Conservation (phyloP, 2,888 invertebrate genomes). For the Tipula unca region DNA sequence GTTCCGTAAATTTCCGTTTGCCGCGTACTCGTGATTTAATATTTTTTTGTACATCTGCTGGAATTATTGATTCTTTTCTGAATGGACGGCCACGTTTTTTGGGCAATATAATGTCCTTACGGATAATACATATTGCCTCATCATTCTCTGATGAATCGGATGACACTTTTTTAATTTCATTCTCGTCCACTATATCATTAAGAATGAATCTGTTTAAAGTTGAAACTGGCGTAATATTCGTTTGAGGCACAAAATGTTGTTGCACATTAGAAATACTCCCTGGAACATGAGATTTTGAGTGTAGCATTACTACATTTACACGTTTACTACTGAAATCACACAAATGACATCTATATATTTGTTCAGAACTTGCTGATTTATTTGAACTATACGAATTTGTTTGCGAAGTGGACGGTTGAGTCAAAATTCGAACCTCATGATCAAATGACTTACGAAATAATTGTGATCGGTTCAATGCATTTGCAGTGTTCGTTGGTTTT, state of each 20-base stretch:
- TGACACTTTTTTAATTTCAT: slow-evolving; percentile 20
- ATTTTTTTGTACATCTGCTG: neutral
- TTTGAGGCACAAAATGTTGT: slow-evolving; percentile 30
- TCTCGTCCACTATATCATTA: neutral
- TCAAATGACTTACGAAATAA: neutral
- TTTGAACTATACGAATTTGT: slow-evolving; percentile 26
- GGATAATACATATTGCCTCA: neutral
- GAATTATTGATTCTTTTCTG: neutral
- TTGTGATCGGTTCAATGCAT: slow-evolving; percentile 24
- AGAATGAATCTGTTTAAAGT: neutral
- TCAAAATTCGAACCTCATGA: slow-evolving; percentile 14
- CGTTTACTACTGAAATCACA: slow-evolving; percentile 59
- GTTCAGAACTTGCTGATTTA: slow-evolving; percentile 30
- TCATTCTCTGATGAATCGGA: neutral
- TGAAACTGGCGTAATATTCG: neutral
- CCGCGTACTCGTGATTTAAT: neutral
- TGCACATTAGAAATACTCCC: slow-evolving; percentile 37
- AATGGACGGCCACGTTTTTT: slow-evolving; percentile 1
- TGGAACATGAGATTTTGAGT: slow-evolving; percentile 58
- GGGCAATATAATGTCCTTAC: neutral
- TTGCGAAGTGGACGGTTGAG: slow-evolving; percentile 29
- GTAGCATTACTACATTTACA: slow-evolving; percentile 63
- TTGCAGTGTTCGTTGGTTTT: slow-evolving; percentile 23
- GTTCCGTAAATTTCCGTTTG: neutral
- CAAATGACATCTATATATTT: slow-evolving; percentile 51